These are phyloP conservation scores for Malurus alboscapulatus DNA, from an alignment of 2,113 vertebrate species.

Conservation along the genomic window DNA sequence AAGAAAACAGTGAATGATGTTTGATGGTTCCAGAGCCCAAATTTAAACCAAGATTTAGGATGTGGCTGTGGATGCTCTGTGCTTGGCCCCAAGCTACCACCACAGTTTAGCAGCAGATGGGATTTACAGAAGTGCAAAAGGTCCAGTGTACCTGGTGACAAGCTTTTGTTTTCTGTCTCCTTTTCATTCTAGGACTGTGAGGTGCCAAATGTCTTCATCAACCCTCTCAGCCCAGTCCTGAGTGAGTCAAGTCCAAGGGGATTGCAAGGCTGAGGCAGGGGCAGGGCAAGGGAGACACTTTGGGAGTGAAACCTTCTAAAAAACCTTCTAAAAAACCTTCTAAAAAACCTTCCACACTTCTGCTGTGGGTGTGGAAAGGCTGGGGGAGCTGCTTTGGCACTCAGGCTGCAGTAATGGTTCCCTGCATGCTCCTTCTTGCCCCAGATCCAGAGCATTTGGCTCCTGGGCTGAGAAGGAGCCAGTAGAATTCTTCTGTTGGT, in stretches of 20 bases:
- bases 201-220: neutral
- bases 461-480: neutral
- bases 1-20: neutral
- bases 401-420: neutral
- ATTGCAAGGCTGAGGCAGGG: rapidly evolving
- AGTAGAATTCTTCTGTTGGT: neutral
- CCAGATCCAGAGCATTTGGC: neutral
- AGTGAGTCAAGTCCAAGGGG: neutral
- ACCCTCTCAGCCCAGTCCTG: neutral
- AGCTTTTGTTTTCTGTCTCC: neutral
- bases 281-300: neutral
- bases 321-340: neutral
- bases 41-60: neutral
- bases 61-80: neutral
- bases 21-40: neutral
- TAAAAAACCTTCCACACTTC: neutral
- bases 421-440: neutral
- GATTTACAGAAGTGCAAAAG: neutral
- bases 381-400: neutral
- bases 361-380: neutral
- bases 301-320: neutral
- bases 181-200: neutral
- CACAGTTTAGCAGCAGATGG: neutral
- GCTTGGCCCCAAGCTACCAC: neutral
- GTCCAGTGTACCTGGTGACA: neutral